A percentile compares a stretch with the other conserved stretches of the same genome.
Conservation (phyloP, 1,140 invertebrate species). For the Lethocerus indicus region DNA sequence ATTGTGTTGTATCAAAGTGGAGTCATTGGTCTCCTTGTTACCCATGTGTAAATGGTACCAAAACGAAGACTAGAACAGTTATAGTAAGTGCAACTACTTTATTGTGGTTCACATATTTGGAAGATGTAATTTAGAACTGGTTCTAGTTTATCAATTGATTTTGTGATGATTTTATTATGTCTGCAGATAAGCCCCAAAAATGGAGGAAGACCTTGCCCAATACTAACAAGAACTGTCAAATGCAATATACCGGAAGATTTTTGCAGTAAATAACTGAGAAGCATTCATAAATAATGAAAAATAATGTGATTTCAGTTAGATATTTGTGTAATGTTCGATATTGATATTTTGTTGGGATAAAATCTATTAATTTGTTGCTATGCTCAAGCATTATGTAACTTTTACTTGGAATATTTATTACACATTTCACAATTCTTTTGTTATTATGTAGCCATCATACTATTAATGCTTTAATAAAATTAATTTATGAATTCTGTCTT, state of each 20-base stretch:
- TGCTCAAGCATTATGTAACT: no score
- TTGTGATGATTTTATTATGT: neutral
- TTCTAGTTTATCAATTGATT: neutral
- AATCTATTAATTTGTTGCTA: no score
- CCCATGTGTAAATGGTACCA: slow-evolving; percentile 29
- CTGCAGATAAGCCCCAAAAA: slow-evolving; percentile 4
- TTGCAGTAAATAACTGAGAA: no score
- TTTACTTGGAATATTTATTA: no score
- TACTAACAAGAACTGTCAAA: neutral
- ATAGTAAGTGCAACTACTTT: slow-evolving; percentile 20
- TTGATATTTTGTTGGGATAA: no score
- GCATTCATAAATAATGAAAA: no score
- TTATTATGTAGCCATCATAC: no score
- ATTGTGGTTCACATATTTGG: neutral
- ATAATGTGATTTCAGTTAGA: no score
- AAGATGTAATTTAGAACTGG: neutral
- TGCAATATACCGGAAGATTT: slow-evolving; percentile 7
- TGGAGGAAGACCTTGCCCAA: slow-evolving; percentile 5
- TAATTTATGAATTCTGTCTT: no score
- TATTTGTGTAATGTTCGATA: no score
- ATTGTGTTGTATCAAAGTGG: slow-evolving; percentile 33
- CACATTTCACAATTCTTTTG: no score
- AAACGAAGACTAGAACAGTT: slow-evolving; percentile 27
- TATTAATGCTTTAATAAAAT: no score
- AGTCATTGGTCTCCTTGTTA: slow-evolving; percentile 30